Conservation (phyloP, 2,113 vertebrate genomes). For the Plestiodon gilberti region DNA sequence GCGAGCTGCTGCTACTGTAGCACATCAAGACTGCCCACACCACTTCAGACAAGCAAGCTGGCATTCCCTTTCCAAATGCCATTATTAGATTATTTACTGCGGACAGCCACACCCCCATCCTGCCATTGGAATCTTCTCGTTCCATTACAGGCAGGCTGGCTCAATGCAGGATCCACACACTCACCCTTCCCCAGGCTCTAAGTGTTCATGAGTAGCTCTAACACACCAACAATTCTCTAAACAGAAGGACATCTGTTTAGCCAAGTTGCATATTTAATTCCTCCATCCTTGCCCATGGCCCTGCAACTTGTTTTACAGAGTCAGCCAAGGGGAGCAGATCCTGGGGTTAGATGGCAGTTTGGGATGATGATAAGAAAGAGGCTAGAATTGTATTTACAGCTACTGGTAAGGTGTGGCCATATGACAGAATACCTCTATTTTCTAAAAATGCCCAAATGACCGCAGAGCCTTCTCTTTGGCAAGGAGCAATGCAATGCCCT, state of each 20-base stretch:
- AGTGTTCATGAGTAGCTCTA: not conserved
- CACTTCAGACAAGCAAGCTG: accelerated
- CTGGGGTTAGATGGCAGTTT: not conserved
- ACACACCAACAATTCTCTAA: not conserved
- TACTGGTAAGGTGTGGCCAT: too few relatives aligned
- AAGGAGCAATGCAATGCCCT: too few relatives aligned
- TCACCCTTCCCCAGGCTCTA: not conserved
- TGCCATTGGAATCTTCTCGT: not conserved
- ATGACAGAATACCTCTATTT: too few relatives aligned
- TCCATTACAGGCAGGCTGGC: not conserved
- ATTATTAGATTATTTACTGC: not conserved
- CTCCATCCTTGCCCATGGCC: not conserved
- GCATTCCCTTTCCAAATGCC: not conserved
- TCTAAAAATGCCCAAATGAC: too few relatives aligned
- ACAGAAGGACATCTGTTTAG: not conserved
- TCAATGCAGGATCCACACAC: not conserved
- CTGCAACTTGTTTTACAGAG: not conserved
- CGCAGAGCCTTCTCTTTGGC: too few relatives aligned
- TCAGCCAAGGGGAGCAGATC: not conserved
- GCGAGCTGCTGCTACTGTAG: too few relatives aligned
- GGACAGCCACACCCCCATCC: accelerated
- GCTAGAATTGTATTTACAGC: too few relatives aligned
- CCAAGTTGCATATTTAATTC: not conserved
- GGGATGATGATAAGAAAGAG: not conserved
- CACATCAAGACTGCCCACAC: not conserved